These are phyloP conservation scores for Nemoura dubitans DNA, from an alignment of 2,888 invertebrate genomes.

Conservation along the genomic window DNA sequence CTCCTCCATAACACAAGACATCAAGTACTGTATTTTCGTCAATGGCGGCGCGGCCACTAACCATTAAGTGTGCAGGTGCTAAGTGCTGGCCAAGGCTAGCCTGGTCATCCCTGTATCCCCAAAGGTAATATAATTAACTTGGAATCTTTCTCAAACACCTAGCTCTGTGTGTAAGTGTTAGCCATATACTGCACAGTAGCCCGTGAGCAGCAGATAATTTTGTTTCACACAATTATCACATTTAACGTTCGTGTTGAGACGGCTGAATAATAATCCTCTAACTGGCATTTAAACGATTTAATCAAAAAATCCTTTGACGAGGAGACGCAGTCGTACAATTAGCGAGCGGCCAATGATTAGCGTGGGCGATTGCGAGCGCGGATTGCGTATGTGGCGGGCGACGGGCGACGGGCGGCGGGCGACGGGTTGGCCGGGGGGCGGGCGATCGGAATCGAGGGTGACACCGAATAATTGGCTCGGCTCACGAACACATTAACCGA, in stretches of 20 bases:
- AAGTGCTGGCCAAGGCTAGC: background rate
- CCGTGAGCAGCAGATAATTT: constrained; percentile 16
- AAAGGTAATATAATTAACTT: background rate
- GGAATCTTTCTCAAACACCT: background rate
- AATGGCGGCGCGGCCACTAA: background rate
- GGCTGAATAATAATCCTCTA: constrained; percentile 28
- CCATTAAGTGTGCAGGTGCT: background rate
- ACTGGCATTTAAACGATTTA: constrained; percentile 32
- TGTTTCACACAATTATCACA: constrained; percentile 35
- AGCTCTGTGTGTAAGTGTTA: background rate
- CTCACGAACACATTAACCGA: background rate
- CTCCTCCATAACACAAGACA: background rate
- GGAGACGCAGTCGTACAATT: background rate
- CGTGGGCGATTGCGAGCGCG: background rate
- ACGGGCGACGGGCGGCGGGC: background rate
- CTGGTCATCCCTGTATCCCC: constrained; percentile 10
- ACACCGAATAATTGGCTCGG: background rate
- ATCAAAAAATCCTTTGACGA: constrained; percentile 35
- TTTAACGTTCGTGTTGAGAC: background rate
- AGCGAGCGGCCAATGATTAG: constrained; percentile 8
- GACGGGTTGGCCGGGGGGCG: too few species aligned
- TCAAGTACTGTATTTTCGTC: background rate
- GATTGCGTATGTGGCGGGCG: background rate
- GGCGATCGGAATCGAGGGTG: background rate
- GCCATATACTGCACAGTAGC: background rate